Conservation (phyloP, 2,888 invertebrate genomes). For the Rhagonycha fulva region DNA sequence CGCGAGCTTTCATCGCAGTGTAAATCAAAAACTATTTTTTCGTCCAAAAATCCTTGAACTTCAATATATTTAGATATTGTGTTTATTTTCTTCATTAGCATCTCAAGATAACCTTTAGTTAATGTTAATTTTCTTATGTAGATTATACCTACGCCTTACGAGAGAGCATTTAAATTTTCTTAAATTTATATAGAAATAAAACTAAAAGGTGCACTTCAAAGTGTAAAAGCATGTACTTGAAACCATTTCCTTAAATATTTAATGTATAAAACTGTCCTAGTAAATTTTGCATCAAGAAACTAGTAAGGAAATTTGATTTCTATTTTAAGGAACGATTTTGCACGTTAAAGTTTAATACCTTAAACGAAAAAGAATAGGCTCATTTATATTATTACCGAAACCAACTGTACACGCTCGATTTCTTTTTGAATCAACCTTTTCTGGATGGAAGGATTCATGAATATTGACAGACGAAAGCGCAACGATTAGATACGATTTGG, state of each 20-base stretch:
- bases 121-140: not conserved
- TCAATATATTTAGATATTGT: not conserved
- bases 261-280: constrained; percentile 16
- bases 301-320: not conserved
- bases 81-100: not conserved
- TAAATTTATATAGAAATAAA: constrained; percentile 1
- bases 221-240: constrained; percentile 21
- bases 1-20: too few relatives aligned
- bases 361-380: constrained; percentile 8
- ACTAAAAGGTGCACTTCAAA: constrained; percentile 18
- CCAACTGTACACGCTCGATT: constrained; percentile 5
- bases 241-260: constrained; percentile 19
- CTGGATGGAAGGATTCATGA: constrained; percentile 19
- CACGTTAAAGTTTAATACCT: not conserved
- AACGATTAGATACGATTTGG: constrained; percentile 19
- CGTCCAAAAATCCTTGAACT: too few relatives aligned
- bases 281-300: constrained; percentile 5
- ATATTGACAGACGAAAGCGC: constrained; percentile 19
- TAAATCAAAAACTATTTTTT: too few relatives aligned
- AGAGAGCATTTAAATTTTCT: not conserved
- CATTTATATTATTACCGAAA: constrained; percentile 12
- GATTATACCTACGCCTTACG: not conserved
- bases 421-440: constrained; percentile 15
- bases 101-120: not conserved
- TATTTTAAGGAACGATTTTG: not conserved